Evolutionary conservation across 2,797 vertebrate genomes (phyloP).

Genomic region (Nyctalus aviator): DNA sequence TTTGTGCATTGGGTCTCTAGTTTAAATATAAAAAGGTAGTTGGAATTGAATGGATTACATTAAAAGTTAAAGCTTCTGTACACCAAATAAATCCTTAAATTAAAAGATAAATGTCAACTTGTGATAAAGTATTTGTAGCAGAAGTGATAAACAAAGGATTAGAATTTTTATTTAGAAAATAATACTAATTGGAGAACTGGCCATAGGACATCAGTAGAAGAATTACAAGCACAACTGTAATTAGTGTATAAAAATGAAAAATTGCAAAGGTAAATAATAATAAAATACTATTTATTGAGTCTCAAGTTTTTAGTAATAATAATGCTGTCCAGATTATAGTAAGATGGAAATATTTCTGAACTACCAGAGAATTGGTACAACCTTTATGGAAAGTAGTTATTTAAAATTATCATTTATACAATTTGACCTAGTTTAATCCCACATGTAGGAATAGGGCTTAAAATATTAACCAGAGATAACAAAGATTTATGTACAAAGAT

Average conservation of each 20-base stretch:
- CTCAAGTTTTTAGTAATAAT: neutral
- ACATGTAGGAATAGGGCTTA: neutral
- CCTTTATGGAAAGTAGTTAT: constrained; percentile 7
- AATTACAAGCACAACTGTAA: neutral
- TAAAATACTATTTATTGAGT: neutral
- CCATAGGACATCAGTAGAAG: neutral
- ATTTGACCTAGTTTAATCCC: neutral
- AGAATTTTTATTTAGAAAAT: constrained; percentile 25
- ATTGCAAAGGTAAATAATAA: neutral
- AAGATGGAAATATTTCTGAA: neutral
- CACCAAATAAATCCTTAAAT: neutral
- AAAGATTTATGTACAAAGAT: constrained; percentile 4
- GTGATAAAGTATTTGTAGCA: neutral
- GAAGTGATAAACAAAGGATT: neutral
- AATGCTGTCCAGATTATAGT: neutral
- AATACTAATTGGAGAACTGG: neutral
- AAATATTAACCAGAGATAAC: constrained; percentile 30
- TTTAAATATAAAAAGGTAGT: neutral
- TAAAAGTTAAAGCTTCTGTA: constrained; percentile 10
- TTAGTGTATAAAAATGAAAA: constrained; percentile 3
- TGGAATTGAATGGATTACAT: neutral
- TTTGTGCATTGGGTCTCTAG: too few species aligned
- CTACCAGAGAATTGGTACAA: neutral
- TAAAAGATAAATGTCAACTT: constrained; percentile 6
- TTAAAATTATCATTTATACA: constrained; percentile 13